Percentiles rank a stretch among this genome's conserved stretches.
Conservation (phyloP, 2,113 vertebrate species). For the Prunella himalayana region DNA sequence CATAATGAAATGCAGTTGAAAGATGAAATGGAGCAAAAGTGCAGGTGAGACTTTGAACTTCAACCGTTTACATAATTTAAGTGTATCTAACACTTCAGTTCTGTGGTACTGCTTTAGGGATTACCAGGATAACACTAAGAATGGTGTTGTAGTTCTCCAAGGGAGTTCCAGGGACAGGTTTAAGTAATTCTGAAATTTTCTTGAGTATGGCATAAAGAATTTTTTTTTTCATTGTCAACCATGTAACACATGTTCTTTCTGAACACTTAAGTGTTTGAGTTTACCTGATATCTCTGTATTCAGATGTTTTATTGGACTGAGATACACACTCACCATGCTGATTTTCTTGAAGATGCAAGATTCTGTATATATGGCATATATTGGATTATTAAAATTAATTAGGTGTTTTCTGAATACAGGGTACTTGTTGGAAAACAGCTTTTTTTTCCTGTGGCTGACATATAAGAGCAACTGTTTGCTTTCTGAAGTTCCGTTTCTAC, state of each 20-base stretch:
- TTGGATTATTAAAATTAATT: background rate
- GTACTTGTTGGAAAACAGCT: background rate
- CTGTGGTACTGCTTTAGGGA: background rate
- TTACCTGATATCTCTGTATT: background rate
- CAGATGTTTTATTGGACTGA: background rate
- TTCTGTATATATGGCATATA: background rate
- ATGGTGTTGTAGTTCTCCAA: background rate
- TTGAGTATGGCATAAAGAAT: background rate
- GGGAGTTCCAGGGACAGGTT: background rate
- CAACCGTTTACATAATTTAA: constrained; percentile 4
- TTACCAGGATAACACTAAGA: background rate
- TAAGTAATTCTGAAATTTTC: background rate
- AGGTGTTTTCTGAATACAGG: background rate
- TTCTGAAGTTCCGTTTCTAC: background rate
- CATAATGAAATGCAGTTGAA: constrained; percentile 96
- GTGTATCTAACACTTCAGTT: background rate
- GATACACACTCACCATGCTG: background rate
- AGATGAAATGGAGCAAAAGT: constrained; percentile 98
- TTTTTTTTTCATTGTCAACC: background rate
- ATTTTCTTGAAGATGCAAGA: background rate
- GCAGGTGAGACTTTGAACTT: constrained; percentile 79
- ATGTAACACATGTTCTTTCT: background rate
- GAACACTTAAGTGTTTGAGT: background rate
- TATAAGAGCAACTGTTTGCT: background rate
- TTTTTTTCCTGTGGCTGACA: background rate